Evolutionary conservation across 2,113 vertebrate species (phyloP), one percentile per base, ranked within the genome.

Genomic region (Daubentonia madagascariensis): DNA sequence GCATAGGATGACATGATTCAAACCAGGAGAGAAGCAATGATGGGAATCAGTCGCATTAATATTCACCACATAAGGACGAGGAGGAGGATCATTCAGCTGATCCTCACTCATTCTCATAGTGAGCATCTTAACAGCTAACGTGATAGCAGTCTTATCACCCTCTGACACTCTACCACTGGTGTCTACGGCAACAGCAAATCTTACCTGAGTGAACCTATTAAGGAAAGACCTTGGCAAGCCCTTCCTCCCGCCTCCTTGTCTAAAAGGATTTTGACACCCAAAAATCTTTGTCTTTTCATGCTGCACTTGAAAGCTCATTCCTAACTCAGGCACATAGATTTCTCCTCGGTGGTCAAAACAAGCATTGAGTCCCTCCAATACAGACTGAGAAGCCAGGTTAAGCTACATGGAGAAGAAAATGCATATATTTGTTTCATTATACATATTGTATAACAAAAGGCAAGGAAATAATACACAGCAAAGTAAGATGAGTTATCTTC

Each of bases 261-360:
- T 99, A 96, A 99, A 99, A 0, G 99, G 99, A 98, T 99, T 99
- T 88, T 99, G 99, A 97, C 99, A 99, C 84, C 99, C 99, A 96
- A 99, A 99, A 98, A 99, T 99, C 98, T 99, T 99, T 0, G 99
- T 99, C 83, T 98, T 99, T 94, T 99, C 98, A 13, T 99, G 99
- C 85, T 99, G 99, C 37, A 99, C 99, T 4, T 99, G 99, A 98
- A 99, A 99, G 97, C 98, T 99, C 99, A 99, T 99, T 85, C 99
- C 99, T 97, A 99, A 93, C 94, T 99, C 99, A 57, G 99, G 99
- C 91, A 99, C 98, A 91, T 99, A 99, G 98, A 99, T 99, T 98
- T 99, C 99, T 63, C 99, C 99, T 98, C 99, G 98, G 98, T 99
- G 99, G 96, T 99, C 99, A 96, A 99, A 99, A 98, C 99, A 99